phyloP scores from a whole-genome alignment of 2,888 invertebrate genomes.

The Augochlorella aurata region DNA sequence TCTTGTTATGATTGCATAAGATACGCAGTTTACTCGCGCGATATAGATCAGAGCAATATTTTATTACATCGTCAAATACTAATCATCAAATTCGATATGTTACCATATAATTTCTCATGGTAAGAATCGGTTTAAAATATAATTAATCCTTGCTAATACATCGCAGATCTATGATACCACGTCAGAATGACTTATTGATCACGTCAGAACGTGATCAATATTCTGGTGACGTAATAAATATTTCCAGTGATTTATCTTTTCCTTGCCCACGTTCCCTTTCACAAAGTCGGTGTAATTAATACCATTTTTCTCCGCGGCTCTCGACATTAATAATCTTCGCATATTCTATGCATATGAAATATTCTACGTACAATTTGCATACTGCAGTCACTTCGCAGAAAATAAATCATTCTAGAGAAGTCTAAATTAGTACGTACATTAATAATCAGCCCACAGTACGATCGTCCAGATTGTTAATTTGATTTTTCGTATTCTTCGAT shows the following conservation, averaged over 20 bases:
- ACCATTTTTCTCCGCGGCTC: neutral
- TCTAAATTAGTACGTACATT: neutral
- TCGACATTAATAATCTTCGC: neutral
- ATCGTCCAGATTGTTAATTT: neutral
- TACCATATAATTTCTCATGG: neutral
- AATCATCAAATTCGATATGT: no score
- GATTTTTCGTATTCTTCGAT: no score
- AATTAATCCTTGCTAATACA: neutral
- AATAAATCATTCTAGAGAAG: neutral
- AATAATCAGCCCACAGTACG: neutral
- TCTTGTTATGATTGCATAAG: no score
- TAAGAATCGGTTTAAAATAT: neutral
- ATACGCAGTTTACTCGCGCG: no score
- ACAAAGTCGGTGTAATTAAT: neutral
- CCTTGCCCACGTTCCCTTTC: neutral
- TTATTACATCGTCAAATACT: no score
- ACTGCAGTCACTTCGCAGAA: neutral
- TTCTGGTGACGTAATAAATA: neutral
- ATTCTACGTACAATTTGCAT: neutral
- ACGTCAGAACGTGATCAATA: neutral
- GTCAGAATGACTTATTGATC: neutral
- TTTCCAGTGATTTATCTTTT: neutral
- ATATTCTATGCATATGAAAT: neutral
- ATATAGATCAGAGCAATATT: no score
- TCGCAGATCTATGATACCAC: neutral